Conservation (phyloP, 2,113 vertebrate species). For the Phoxinus phoxinus region DNA sequence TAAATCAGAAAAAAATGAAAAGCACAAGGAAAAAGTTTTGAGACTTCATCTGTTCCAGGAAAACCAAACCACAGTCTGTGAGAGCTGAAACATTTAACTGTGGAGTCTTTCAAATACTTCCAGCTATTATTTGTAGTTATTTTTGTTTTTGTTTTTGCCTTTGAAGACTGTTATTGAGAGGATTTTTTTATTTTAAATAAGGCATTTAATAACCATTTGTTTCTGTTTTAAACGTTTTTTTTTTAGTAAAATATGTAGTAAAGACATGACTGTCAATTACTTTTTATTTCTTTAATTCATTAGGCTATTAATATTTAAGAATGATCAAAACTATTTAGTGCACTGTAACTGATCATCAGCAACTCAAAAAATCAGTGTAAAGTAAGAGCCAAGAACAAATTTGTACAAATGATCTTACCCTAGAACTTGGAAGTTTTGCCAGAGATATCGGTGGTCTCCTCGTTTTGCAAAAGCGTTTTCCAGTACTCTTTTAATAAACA, state of each 20-base stretch:
- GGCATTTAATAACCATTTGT: not conserved
- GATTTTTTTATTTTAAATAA: not conserved
- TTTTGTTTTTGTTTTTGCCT: not conserved
- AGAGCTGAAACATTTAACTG: not conserved
- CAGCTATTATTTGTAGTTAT: not conserved
- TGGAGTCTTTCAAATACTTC: not conserved
- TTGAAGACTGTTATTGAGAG: not conserved
- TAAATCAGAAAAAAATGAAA: not conserved
- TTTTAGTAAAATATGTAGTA: not conserved
- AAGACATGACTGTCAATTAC: no score
- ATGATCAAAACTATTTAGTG: not conserved
- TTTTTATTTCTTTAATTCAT: not conserved
- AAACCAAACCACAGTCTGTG: conserved; percentile 32
- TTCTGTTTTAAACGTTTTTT: not conserved
- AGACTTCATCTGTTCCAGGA: conserved; percentile 19
- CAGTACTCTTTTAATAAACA: not conserved
- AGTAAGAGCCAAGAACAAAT: not conserved
- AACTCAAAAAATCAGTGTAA: not conserved
- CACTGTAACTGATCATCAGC: not conserved
- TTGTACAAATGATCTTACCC: conserved; percentile 13
- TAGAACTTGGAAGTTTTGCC: not conserved
- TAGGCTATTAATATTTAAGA: not conserved
- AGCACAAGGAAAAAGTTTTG: not conserved
- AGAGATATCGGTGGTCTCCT: not conserved
- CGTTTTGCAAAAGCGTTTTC: not conserved